phyloP scores from a whole-genome alignment of 53 echinoderm and acorn worm species.

The Stichopus horrens region DNA sequence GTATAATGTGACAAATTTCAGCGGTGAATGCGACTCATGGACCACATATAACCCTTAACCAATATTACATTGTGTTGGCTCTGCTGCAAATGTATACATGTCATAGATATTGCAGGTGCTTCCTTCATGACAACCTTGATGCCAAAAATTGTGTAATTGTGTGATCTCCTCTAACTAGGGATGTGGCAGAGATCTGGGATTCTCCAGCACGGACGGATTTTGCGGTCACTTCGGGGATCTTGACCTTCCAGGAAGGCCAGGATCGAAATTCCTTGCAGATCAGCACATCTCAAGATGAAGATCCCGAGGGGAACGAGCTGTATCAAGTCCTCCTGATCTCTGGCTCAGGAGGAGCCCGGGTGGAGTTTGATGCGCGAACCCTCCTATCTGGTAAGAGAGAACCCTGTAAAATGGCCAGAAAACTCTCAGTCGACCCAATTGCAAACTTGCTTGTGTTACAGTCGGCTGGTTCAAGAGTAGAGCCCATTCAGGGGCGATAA shows the following conservation, averaged over 20 bases:
- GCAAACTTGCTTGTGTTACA: too few species aligned
- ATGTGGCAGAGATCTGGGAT: slow-evolving; percentile 77
- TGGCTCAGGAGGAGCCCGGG: slow-evolving; percentile 55
- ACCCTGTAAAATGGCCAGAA: too few species aligned
- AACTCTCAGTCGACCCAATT: too few species aligned
- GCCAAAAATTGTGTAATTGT: too few species aligned
- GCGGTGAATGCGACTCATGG: too few species aligned
- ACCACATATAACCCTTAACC: too few species aligned
- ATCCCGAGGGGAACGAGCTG: slow-evolving; percentile 69
- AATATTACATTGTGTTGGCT: too few species aligned
- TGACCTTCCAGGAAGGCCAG: slow-evolving; percentile 52
- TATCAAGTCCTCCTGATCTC: slow-evolving; percentile 62
- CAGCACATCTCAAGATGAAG: slow-evolving; percentile 53
- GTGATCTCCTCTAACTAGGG: slow-evolving; percentile 46
- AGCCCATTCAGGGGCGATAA: too few species aligned
- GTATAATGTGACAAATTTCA: too few species aligned
- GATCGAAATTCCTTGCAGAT: slow-evolving; percentile 30
- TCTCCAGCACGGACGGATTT: slow-evolving; percentile 75
- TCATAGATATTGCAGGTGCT: too few species aligned
- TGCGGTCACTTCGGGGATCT: slow-evolving; percentile 68
- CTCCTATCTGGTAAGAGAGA: background rate
- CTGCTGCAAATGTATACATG: too few species aligned
- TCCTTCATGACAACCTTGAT: background rate
- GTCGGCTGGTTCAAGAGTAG: too few species aligned
- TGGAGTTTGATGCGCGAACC: slow-evolving; percentile 25